A percentile compares a stretch with the other conserved stretches of the same genome.
Conservation (phyloP, 1,140 invertebrate genomes). For the Maconellicoccus hirsutus region DNA sequence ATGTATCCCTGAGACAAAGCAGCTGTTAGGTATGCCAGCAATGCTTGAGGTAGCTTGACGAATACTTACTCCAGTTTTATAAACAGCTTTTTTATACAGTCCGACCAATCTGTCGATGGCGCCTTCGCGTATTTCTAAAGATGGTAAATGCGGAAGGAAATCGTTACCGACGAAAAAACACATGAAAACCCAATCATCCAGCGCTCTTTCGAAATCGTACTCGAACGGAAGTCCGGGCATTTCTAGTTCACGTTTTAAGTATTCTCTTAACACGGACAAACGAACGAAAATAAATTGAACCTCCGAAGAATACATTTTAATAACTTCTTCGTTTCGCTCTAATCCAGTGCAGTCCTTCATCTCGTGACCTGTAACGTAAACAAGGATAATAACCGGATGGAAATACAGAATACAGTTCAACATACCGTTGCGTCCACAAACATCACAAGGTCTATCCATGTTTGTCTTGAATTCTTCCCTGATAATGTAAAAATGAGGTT, state of each 20-base stretch:
- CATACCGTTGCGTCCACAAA: constrained; percentile 84
- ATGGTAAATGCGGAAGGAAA: constrained; percentile 96
- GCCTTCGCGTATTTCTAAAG: constrained; percentile 93
- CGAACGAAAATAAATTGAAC: constrained; percentile 81
- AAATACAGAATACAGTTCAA: neutral
- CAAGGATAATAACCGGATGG: neutral
- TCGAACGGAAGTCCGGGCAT: constrained; percentile 91
- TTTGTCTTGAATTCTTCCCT: constrained; percentile 98
- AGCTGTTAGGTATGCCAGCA: neutral
- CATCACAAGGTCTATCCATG: constrained; percentile 87
- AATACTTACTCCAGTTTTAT: constrained; percentile 63
- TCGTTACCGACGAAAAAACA: constrained; percentile 99
- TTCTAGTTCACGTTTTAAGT: constrained; percentile 77
- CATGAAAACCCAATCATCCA: constrained; percentile 99
- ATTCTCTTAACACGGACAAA: constrained; percentile 86
- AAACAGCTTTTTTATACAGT: constrained; percentile 91
- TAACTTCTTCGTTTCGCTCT: constrained; percentile 31
- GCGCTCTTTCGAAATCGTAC: constrained; percentile 75
- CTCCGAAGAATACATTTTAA: constrained; percentile 49
- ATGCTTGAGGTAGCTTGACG: no score
- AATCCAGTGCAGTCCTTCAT: constrained; percentile 85
- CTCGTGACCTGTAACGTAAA: constrained; percentile 61
- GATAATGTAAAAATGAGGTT: constrained; percentile 96
- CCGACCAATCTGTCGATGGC: constrained; percentile 91
- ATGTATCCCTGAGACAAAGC: constrained; percentile 63